Evolutionary conservation across 2,888 invertebrate species (phyloP).

Genomic region (Macrophya annulata): DNA sequence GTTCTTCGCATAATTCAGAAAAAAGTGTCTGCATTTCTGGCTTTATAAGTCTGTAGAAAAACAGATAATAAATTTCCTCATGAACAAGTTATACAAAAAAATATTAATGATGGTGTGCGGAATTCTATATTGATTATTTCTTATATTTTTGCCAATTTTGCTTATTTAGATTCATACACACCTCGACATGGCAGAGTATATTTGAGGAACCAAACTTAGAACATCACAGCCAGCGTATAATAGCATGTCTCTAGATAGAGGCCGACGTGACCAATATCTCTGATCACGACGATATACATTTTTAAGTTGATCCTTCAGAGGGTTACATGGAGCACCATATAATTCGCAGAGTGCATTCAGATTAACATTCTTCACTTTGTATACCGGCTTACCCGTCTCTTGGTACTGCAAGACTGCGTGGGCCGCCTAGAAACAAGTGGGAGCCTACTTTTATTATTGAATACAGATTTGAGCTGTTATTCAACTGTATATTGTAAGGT

Average conservation of each 20-base stretch:
- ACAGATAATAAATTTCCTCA: slow-evolving; percentile 7
- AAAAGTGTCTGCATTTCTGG: slow-evolving; percentile 88
- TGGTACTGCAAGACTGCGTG: slow-evolving; percentile 95
- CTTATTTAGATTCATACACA: slow-evolving; percentile 67
- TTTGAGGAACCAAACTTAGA: slow-evolving; percentile 90
- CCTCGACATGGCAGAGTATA: slow-evolving; percentile 88
- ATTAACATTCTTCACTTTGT: slow-evolving; percentile 96
- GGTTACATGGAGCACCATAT: slow-evolving; percentile 93
- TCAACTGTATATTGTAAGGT: slow-evolving; percentile 9
- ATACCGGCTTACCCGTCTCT: slow-evolving; percentile 94
- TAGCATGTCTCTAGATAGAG: slow-evolving; percentile 94
- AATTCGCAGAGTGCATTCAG: slow-evolving; percentile 95
- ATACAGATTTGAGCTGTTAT: too few species aligned
- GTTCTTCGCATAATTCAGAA: slow-evolving; percentile 93
- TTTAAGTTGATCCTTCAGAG: slow-evolving; percentile 94
- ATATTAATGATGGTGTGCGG: background rate
- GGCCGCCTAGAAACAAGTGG: slow-evolving; percentile 83
- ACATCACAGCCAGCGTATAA: slow-evolving; percentile 95
- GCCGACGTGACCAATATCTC: slow-evolving; percentile 94
- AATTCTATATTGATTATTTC: background rate
- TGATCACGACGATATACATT: slow-evolving; percentile 93
- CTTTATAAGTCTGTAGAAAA: slow-evolving; percentile 83
- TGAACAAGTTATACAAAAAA: slow-evolving; percentile 14
- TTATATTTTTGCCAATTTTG: background rate
- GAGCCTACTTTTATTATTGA: background rate